Evolutionary conservation across 2,888 invertebrate genomes (phyloP), one percentile per base, ranked within the genome.

Genomic region (Leistus spinibarbis): DNA sequence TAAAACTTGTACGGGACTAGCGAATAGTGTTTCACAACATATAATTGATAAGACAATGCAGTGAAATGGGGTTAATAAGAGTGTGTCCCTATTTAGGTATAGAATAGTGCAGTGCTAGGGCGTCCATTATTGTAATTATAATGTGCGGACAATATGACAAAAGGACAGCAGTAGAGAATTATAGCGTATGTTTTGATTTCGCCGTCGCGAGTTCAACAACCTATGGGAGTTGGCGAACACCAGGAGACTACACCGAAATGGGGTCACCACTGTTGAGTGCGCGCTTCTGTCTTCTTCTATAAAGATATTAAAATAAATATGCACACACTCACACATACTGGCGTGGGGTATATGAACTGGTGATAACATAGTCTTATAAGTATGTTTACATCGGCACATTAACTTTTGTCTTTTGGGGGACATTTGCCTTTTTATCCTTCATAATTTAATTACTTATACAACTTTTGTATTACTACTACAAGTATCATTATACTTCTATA

Each of bases 141-240:
- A 5, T 40, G 40, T 40, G 40, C 13, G 40, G 40, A 40, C 40
- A 40, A 10, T 5, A 40, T 40, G 13, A 40, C 40, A 27, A 20
- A 23, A 23, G 7, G 24, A 64, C 64, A 64, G n/a, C 22, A 40
- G 40, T 40, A 2, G 40, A 40, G 40, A 10, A 40, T 40, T 64
- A 23, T n/a, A 64, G 64, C 27, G 64, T 64, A 64, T 66, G 66
- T 66, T 66, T 66, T 66, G 66, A 53, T 66, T 63, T 63, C 22
- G 63, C 40, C 40, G 40, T 10, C 53, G n/a, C 5, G 66, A 17
- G 66, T 66, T 66, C 19, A 66, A 53, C 20, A 53, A 66, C 66
- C 66, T 63, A 40, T 60, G 60, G 60, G 60, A 60, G 60, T 60
- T 60, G 60, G 60, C 60, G 27, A 64, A 23, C 24, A 64, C 24